phyloP scores from a whole-genome alignment of 2,888 invertebrate species.

The Phalera bucephala region DNA sequence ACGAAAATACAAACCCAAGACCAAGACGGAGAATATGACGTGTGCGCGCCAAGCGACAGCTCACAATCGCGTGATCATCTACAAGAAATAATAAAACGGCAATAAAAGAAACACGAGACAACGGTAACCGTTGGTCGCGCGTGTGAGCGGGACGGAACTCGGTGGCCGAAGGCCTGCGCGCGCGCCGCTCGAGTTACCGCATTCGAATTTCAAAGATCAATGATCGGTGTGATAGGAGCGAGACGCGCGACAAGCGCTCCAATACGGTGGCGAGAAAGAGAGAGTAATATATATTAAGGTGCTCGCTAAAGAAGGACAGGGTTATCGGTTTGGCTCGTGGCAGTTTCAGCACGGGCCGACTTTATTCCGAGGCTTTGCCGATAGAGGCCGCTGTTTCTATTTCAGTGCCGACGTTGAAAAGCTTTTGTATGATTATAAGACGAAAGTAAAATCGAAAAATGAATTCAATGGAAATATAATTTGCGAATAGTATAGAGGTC shows the following conservation, averaged over 20 bases:
- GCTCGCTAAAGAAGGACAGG: constrained; percentile 40
- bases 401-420: constrained; percentile 32
- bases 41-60: constrained; percentile 82
- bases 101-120: constrained; percentile 82
- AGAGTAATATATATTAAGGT: constrained; percentile 24
- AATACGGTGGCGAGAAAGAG: constrained; percentile 45
- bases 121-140: constrained; percentile 61
- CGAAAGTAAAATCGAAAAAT: too few relatives aligned
- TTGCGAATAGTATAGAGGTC: too few relatives aligned
- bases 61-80: constrained; percentile 83
- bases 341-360: constrained; percentile 53
- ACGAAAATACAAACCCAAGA: constrained; percentile 24
- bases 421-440: constrained; percentile 9
- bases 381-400: constrained; percentile 62
- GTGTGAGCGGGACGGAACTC: constrained; percentile 65
- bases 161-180: constrained; percentile 67
- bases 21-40: constrained; percentile 62
- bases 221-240: constrained; percentile 78
- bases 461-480: too few relatives aligned
- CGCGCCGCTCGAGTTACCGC: constrained; percentile 78
- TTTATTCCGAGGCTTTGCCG: constrained; percentile 25
- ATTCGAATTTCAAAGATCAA: constrained; percentile 81
- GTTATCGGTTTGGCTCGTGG: constrained; percentile 68
- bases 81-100: constrained; percentile 83
- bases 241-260: constrained; percentile 59